Evolutionary conservation across 2,888 invertebrate species (phyloP).

Genomic region (Chydorus sphaericus): DNA sequence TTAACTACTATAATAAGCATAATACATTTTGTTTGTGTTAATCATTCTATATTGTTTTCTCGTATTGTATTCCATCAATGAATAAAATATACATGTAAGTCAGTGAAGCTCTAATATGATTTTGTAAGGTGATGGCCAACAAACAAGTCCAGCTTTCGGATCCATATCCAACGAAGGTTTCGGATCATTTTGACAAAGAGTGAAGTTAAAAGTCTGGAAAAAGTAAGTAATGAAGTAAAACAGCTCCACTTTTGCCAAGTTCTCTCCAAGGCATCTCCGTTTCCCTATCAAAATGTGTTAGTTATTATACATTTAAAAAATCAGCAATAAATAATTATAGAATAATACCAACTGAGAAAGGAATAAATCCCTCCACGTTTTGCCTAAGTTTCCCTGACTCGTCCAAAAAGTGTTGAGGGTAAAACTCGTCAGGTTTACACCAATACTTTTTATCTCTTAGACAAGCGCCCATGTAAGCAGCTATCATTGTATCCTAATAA

Average conservation of each 20-base stretch:
- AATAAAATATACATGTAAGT: too few relatives aligned
- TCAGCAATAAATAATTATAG: not conserved
- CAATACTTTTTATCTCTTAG: slow-evolving; percentile 1
- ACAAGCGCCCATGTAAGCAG: not conserved
- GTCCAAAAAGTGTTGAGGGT: slow-evolving; percentile 9
- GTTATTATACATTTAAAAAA: too few relatives aligned
- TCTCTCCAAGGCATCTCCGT: slow-evolving; percentile 2
- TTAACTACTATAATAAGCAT: too few relatives aligned
- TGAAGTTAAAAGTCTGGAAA: not conserved
- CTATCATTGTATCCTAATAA: not conserved
- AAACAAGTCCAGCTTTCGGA: not conserved
- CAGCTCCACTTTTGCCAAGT: not conserved
- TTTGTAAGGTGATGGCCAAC: slow-evolving; percentile 4
- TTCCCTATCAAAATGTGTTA: not conserved
- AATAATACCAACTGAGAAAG: not conserved
- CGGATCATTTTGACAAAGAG: not conserved
- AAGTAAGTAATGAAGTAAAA: slow-evolving; percentile 6
- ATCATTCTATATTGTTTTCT: too few relatives aligned
- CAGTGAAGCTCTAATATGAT: not conserved
- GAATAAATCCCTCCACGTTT: not conserved
- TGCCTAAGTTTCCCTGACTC: not conserved
- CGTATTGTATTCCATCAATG: too few relatives aligned
- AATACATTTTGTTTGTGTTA: too few relatives aligned
- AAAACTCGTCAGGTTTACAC: slow-evolving; percentile 8
- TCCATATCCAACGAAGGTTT: not conserved